Evolutionary conservation across 2,113 vertebrate genomes (phyloP).

Genomic region (Lagopus muta): DNA sequence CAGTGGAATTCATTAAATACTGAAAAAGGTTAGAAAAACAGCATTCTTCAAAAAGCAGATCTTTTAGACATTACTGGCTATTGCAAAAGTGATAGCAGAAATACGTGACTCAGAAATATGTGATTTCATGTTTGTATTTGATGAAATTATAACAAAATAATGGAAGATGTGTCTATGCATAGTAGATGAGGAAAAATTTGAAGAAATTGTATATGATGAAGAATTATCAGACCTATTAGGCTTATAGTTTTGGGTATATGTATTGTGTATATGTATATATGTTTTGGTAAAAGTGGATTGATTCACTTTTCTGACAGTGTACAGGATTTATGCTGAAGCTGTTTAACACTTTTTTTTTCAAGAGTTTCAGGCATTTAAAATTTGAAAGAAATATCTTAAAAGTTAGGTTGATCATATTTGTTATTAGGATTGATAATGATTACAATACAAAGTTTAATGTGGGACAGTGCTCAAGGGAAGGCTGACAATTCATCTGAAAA

Average conservation of each 20-base stretch:
- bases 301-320: not conserved
- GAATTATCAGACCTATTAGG: not conserved
- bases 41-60: not conserved
- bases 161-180: not conserved
- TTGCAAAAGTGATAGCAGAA: not conserved
- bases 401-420: not conserved
- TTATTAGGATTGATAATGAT: not conserved
- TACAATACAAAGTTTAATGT: not conserved
- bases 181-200: not conserved
- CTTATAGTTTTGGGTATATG: not conserved
- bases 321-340: not conserved
- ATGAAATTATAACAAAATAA: not conserved
- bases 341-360: not conserved
- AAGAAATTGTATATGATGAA: not conserved
- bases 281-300: not conserved
- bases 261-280: not conserved
- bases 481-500: not conserved
- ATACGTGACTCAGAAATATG: not conserved
- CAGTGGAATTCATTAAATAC: not conserved
- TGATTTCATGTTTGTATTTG: not conserved
- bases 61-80: not conserved
- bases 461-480: not conserved
- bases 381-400: not conserved
- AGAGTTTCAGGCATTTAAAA: not conserved
- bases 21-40: not conserved